Evolutionary conservation across 2,888 invertebrate genomes (phyloP).

Genomic region (Gortyna flavago): DNA sequence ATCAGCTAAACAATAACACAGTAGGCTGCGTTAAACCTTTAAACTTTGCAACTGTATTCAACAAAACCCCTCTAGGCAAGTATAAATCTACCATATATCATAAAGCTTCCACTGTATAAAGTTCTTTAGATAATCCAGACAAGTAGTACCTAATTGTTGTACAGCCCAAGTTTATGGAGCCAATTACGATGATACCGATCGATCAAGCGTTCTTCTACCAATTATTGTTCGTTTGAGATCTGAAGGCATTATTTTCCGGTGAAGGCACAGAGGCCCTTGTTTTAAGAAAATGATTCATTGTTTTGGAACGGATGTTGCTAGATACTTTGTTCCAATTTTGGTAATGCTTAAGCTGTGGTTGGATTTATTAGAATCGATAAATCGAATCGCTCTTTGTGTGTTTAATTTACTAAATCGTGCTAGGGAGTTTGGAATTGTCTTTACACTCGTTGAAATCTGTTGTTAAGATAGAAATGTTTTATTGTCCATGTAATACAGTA

Average conservation of each 20-base stretch:
- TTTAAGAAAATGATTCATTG: slow-evolving; percentile 68
- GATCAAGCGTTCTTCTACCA: slow-evolving; percentile 74
- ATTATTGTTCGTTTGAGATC: slow-evolving; percentile 78
- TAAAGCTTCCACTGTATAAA: slow-evolving; percentile 43
- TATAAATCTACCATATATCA: slow-evolving; percentile 26
- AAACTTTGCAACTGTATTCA: slow-evolving; percentile 44
- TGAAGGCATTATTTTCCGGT: slow-evolving; percentile 71
- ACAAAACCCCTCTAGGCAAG: slow-evolving; percentile 21
- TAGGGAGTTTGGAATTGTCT: background rate
- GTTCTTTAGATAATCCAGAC: slow-evolving; percentile 71
- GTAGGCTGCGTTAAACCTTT: slow-evolving; percentile 14
- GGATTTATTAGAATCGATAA: slow-evolving; percentile 27
- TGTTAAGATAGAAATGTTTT: background rate
- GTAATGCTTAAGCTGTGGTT: slow-evolving; percentile 17
- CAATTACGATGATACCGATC: slow-evolving; percentile 85
- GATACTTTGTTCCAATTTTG: slow-evolving; percentile 55
- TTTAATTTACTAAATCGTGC: slow-evolving; percentile 16
- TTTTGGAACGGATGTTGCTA: slow-evolving; percentile 62
- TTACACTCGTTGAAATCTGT: background rate
- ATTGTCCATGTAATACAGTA: background rate
- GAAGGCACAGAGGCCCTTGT: slow-evolving; percentile 70
- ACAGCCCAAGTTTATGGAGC: slow-evolving; percentile 76
- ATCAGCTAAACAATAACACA: slow-evolving; percentile 15
- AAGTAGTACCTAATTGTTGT: slow-evolving; percentile 70
- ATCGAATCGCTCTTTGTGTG: slow-evolving; percentile 12